Base-by-base conservation (phyloP, 2,113 vertebrate genomes). In the Entelurus aequoreus region DNA sequence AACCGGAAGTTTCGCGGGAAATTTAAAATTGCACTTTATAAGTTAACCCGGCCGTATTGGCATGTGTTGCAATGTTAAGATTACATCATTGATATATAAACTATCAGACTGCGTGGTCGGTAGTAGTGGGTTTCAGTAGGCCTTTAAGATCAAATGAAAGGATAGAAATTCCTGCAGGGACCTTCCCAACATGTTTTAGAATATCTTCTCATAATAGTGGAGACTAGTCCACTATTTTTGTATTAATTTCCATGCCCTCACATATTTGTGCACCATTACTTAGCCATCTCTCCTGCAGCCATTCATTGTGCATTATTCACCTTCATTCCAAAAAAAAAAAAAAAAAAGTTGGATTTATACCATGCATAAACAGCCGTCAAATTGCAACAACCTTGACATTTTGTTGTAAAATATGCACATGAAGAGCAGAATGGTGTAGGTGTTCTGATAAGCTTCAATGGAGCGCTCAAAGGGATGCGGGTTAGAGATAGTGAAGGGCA, bases 401-500 rank as follows among this genome's bases (percentile, higher is more conserved):
- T 8, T 10, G 1, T 28, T 28, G 55, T 48, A 42, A 52, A 47
- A 52, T 7, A 48, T 28, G 11, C 55, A 11, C 35, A 59, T 37
- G 19, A 48, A 38, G 21, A 51, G 10, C 66, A n/a, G 5, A 60
- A 10, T 56, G 2, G 15, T 60, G 16, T 61, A 54, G 37, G 66
- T 62, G n/a, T 47, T 44, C 44, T 58, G 40, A 46, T 71, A 35
- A 46, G 49, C 54, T 49, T 60, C 40, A 52, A 44, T 19, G 62
- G n/a, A 64, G 46, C 1, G 11, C 37, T 47, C 6, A 51, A 53
- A 52, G 61, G 40, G 72, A 72, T 63, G 54, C 46, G 52, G 37
- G 59, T 63, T 74, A 76, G 60, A 61, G 69, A 65, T 52, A 47
- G 54, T 54, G 65, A 78, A 83, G 54, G 63, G 71, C 65, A 66